Evolutionary conservation across 2,888 invertebrate species (phyloP).

Genomic region (Vesta saturnalis): DNA sequence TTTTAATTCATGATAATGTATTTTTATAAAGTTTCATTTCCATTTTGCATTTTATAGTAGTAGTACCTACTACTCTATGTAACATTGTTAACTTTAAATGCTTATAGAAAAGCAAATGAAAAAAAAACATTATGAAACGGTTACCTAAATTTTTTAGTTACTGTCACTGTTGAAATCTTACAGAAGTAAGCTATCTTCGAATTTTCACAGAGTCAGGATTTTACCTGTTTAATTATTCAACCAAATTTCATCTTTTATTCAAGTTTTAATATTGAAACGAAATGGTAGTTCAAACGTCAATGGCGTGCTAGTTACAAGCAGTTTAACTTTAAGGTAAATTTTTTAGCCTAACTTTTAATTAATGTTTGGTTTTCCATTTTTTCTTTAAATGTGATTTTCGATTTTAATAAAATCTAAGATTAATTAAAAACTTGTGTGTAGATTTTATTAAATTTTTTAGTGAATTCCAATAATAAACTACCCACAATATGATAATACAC

Average conservation of each 20-base stretch:
- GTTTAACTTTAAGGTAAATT: constrained; percentile 3
- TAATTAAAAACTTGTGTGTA: too few relatives aligned
- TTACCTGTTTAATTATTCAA: neutral
- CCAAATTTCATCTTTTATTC: constrained; percentile 10
- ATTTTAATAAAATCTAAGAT: neutral
- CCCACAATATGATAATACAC: too few relatives aligned
- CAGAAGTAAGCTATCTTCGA: neutral
- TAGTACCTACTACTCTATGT: too few relatives aligned
- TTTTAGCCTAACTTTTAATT: constrained; percentile 5
- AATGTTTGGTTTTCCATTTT: neutral
- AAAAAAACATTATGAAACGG: too few relatives aligned
- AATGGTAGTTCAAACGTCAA: neutral
- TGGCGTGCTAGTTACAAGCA: neutral
- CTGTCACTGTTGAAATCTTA: neutral
- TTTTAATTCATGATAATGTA: too few relatives aligned
- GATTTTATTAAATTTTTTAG: too few relatives aligned
- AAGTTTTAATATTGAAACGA: constrained; percentile 2
- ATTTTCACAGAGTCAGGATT: neutral
- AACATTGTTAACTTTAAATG: too few relatives aligned
- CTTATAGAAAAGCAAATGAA: too few relatives aligned
- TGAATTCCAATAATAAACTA: too few relatives aligned
- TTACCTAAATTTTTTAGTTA: too few relatives aligned
- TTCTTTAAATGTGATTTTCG: neutral
- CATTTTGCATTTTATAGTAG: too few relatives aligned
- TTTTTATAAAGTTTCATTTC: too few relatives aligned